phyloP scores from a whole-genome alignment of 2,113 vertebrate species.

The Halcyon malimbica region DNA sequence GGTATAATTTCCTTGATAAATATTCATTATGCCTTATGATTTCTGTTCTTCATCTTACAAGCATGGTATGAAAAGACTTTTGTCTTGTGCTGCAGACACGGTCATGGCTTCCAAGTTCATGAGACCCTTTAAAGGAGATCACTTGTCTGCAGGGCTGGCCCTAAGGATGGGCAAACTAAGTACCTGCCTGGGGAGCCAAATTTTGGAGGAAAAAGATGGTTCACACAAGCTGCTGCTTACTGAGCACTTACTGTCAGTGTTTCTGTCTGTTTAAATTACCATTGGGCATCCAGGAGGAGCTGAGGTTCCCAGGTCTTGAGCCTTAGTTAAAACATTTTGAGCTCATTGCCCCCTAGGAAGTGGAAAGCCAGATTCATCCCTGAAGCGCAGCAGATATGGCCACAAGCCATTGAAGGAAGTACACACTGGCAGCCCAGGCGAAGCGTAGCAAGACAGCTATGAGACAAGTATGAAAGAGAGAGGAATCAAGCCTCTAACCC shows the following conservation, averaged over 20 bases:
- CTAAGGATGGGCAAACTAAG: not conserved
- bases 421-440: rapidly evolving
- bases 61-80: not conserved
- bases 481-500: not conserved
- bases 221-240: rapidly evolving
- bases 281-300: not conserved
- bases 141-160: not conserved
- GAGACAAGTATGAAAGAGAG: not conserved
- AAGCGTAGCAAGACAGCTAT: rapidly evolving
- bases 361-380: not conserved
- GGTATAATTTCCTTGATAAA: not conserved
- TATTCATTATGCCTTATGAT: not conserved
- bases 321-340: not conserved
- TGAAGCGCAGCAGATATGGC: not conserved
- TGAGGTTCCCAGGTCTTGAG: not conserved
- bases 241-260: not conserved
- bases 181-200: not conserved
- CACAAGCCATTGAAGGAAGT: not conserved
- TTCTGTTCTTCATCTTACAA: not conserved
- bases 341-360: not conserved
- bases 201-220: not conserved
- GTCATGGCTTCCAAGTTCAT: not conserved
- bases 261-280: not conserved
- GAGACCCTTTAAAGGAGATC: not conserved
- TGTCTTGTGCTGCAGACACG: not conserved